Evolutionary conservation across 1,140 invertebrate genomes (phyloP).

Genomic region (Wiebesia pumilae): DNA sequence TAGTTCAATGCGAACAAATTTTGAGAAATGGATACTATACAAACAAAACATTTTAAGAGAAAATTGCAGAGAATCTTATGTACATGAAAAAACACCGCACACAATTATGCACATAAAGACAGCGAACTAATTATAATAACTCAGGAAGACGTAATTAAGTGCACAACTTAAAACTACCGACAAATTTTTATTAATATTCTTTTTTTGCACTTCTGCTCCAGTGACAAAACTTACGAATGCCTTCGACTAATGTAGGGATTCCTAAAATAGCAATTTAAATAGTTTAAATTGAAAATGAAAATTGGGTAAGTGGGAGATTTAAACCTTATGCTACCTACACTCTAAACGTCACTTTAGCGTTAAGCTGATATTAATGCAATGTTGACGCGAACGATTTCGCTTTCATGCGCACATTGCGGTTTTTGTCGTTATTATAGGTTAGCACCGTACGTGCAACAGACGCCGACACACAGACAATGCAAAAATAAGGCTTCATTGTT

Average conservation of each 20-base stretch:
- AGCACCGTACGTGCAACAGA: not conserved
- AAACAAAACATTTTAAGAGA: not conserved
- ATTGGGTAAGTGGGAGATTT: too few species aligned
- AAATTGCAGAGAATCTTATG: not conserved
- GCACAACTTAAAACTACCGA: not conserved
- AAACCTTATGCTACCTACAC: not conserved
- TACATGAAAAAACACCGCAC: not conserved
- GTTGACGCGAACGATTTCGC: not conserved
- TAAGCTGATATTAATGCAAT: not conserved
- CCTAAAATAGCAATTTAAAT: too few species aligned
- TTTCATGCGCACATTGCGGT: not conserved
- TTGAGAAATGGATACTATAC: not conserved
- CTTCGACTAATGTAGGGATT: not conserved
- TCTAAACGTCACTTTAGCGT: not conserved
- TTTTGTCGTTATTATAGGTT: not conserved
- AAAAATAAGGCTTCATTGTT: constrained; percentile 17
- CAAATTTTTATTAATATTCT: not conserved
- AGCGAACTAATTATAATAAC: not conserved
- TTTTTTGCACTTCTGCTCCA: too few species aligned
- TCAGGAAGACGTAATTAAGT: not conserved
- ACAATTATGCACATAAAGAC: not conserved
- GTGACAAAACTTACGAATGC: too few species aligned
- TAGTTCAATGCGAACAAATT: not conserved
- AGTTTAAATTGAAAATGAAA: too few species aligned
- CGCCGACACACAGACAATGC: not conserved